These are phyloP conservation scores for Lepus americanus DNA, from an alignment of 2,113 vertebrate genomes.

Conservation along the genomic window DNA sequence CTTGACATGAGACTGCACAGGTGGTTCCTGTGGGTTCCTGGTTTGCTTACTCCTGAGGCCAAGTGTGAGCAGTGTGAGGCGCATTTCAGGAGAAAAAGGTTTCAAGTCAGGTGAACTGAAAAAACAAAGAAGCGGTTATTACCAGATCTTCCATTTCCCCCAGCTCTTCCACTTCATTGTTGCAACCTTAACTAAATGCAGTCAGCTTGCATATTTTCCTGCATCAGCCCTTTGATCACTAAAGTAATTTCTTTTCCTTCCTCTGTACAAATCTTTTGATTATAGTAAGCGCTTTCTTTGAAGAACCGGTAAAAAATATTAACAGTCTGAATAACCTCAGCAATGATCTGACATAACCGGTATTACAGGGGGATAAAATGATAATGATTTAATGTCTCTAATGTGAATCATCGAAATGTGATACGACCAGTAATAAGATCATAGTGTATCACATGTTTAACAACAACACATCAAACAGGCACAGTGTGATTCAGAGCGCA, in stretches of 20 bases:
- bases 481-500: not conserved
- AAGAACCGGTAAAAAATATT: conserved; percentile 80
- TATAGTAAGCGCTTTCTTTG: conserved; percentile 72
- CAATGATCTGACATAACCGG: conserved; percentile 59
- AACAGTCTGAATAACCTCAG: conserved; percentile 79
- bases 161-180: conserved; percentile 72
- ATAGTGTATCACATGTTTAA: not conserved
- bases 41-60: conserved; percentile 59
- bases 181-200: conserved; percentile 54
- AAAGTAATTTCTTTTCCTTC: conserved; percentile 69
- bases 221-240: conserved; percentile 70
- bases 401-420: conserved; percentile 45
- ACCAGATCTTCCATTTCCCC: conserved; percentile 70
- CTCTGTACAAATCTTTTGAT: conserved; percentile 73
- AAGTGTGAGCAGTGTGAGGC: not conserved
- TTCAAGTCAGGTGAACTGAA: conserved; percentile 74
- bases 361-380: conserved; percentile 54
- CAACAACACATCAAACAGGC: not conserved
- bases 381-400: conserved; percentile 53
- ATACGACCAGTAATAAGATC: conserved; percentile 37
- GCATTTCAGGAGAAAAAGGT: conserved; percentile 69
- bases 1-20: conserved; percentile 49
- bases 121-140: conserved; percentile 76
- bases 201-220: conserved; percentile 71
- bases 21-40: conserved; percentile 69